Percentiles rank a stretch among this genome's conserved stretches.
Evolutionary conservation across 2,888 invertebrate genomes (phyloP).

Genomic region (Chymomyza amoena): DNA sequence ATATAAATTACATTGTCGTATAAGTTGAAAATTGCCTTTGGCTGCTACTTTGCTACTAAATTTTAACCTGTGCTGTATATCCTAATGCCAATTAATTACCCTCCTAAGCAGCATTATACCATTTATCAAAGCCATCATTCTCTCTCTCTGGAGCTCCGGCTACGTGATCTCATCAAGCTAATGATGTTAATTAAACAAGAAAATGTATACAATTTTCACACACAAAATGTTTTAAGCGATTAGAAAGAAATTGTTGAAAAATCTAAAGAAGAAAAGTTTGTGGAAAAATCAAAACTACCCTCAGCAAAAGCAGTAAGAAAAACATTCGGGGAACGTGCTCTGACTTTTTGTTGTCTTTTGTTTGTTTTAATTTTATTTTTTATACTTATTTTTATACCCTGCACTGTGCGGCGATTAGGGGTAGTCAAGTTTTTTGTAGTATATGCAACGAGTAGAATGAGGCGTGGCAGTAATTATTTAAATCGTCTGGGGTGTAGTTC

Average conservation of each 20-base stretch:
- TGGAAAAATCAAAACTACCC: conserved; percentile 22
- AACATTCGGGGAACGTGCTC: conserved; percentile 11
- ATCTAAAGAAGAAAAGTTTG: conserved; percentile 2
- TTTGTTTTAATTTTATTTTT: background rate
- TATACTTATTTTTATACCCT: too few relatives aligned
- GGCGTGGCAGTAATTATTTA: too few relatives aligned
- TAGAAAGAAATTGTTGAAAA: conserved; percentile 35
- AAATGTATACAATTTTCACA: conserved; percentile 36
- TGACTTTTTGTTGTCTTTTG: conserved; percentile 3
- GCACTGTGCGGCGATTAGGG: background rate
- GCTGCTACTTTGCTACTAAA: background rate
- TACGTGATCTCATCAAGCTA: conserved; percentile 60
- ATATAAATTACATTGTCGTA: conserved; percentile 33
- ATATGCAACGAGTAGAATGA: too few relatives aligned
- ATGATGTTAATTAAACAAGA: conserved; percentile 67
- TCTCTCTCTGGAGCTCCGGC: conserved; percentile 38
- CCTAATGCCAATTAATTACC: conserved; percentile 60
- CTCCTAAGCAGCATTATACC: conserved; percentile 25
- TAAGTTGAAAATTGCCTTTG: conserved; percentile 8
- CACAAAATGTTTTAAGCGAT: conserved; percentile 58
- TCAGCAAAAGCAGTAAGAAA: background rate
- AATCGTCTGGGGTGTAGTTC: too few relatives aligned
- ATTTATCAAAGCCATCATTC: conserved; percentile 51
- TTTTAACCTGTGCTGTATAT: conserved; percentile 20
- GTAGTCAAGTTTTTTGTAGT: too few relatives aligned